These are phyloP conservation scores for Balaeniceps rex DNA, from an alignment of 2,113 vertebrate genomes.

Conservation along the genomic window DNA sequence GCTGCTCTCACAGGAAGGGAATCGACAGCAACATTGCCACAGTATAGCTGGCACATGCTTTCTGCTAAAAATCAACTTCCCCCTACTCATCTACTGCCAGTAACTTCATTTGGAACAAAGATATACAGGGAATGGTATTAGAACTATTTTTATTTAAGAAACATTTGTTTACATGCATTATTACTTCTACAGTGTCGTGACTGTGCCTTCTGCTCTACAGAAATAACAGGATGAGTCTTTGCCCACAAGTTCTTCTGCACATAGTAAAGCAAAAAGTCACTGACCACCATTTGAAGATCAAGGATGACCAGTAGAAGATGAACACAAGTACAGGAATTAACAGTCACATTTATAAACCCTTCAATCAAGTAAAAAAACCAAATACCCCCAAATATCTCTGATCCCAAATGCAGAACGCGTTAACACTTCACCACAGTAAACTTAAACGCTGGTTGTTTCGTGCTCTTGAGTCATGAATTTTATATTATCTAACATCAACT, in stretches of 20 bases:
- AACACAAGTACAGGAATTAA: neutral
- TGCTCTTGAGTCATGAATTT: neutral
- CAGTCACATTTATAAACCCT: neutral
- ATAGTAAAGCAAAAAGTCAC: neutral
- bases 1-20: slow-evolving; percentile 52
- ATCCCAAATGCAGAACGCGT: rapidly evolving
- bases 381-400: neutral
- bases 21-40: slow-evolving; percentile 21
- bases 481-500: neutral
- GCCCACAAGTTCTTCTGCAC: neutral
- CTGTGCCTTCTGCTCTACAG: neutral
- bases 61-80: slow-evolving; percentile 51
- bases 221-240: neutral
- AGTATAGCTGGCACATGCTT: slow-evolving; percentile 34
- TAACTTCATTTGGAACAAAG: slow-evolving; percentile 52
- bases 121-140: neutral
- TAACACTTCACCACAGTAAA: neutral
- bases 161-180: slow-evolving; percentile 34
- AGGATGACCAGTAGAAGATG: neutral
- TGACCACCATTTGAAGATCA: neutral
- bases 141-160: slow-evolving; percentile 46
- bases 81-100: slow-evolving; percentile 55
- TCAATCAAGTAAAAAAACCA: neutral
- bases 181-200: neutral
- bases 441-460: neutral